phyloP scores from a whole-genome alignment of 2,113 vertebrate genomes.

The Zosterops japonicus region DNA sequence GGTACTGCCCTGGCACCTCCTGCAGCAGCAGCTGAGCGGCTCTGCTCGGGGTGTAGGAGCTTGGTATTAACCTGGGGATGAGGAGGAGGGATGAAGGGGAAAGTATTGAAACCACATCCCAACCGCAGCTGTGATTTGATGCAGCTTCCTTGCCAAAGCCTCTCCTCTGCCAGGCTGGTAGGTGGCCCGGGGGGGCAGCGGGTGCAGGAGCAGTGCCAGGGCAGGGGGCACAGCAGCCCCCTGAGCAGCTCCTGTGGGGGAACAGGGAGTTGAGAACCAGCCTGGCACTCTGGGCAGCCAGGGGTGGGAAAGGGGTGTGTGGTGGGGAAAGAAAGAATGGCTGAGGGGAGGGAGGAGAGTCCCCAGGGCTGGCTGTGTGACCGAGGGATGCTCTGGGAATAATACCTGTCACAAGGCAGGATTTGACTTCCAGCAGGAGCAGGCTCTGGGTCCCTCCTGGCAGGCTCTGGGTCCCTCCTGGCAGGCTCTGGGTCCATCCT shows the following conservation, averaged over 20 bases:
- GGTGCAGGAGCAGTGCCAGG: neutral
- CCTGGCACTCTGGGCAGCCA: neutral
- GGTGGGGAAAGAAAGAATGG: neutral
- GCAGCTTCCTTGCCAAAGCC: constrained; percentile 63
- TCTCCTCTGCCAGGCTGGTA: constrained; percentile 27
- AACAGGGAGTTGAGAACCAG: neutral
- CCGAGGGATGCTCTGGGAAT: neutral
- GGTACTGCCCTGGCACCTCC: neutral
- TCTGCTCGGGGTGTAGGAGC: neutral
- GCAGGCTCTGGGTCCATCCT: accelerated
- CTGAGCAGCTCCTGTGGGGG: neutral
- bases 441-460: accelerated
- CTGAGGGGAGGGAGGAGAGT: neutral
- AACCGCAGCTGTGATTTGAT: constrained; percentile 67
- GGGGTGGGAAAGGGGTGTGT: neutral
- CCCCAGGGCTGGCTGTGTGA: neutral
- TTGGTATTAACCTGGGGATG: constrained; percentile 31
- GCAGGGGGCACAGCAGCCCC: neutral
- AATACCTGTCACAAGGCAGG: accelerated
- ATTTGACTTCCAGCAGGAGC: neutral
- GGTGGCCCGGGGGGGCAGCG: neutral
- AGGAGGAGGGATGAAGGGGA: constrained; percentile 62
- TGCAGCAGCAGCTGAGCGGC: neutral
- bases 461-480: accelerated
- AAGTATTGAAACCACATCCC: constrained; percentile 69